Base-by-base conservation (phyloP, 2,888 invertebrate species). In the Cyclophora albipunctata region DNA sequence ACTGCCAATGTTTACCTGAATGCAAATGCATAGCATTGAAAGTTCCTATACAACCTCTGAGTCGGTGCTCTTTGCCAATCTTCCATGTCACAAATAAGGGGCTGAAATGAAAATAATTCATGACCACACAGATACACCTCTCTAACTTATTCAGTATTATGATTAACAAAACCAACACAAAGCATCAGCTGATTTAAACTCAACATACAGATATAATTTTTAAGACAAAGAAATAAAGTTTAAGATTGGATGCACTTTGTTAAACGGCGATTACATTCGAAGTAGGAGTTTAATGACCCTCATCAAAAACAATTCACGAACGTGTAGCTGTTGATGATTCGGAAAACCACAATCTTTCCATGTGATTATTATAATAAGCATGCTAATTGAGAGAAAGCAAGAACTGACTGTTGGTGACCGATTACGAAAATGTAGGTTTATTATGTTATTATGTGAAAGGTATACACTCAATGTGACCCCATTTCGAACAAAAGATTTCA, bases 31-130 rank as follows among this genome's bases (percentile, higher is more conserved):
- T 96, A 50, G 98, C 96, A 81, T 96, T 97, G 83, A 99, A 99
- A 46, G 99, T 99, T 55, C 99, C 99, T 77, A 99, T 99, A 88
- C 99, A 99, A 47, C 99, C 99, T 60, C 99, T 93, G 57, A 99
- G 91, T 60, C 97, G 93, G 73, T 96, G 94, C 76, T 98, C 98
- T 77, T 96, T 94, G 48, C 99, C 99, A 76, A 97, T 97, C 88
- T 97, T 96, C 99, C 99, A 99, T 57, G 99, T 99, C 62, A 99
- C 99, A 90, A 99, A 99, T 75, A 99, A 91, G 50, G 99, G 99
- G 85, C 97, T 97, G 89, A 57, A 91, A 91, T 68, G 60, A 62
- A 62, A 52, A 53, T 54, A 48, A 48, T 45, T 54, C 48, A 40
- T 40, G 7, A 40, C 40, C 7, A 40, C 5, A 52, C 7, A 52